Percentiles rank a stretch among this genome's conserved stretches.
Conservation (phyloP, 2,113 vertebrate species). For the Chamaea fasciata region DNA sequence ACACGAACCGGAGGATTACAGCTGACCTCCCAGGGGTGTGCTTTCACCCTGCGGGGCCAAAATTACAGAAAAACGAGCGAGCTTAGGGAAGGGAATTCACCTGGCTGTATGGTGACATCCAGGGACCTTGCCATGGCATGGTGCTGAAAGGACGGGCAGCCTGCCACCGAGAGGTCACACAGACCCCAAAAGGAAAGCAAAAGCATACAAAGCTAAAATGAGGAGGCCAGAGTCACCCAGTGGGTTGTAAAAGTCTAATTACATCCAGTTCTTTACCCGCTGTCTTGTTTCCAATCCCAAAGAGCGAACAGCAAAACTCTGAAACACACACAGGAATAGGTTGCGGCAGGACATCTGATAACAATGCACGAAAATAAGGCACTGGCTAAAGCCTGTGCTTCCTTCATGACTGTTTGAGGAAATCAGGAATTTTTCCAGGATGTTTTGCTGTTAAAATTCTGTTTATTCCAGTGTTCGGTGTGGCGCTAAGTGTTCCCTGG, state of each 20-base stretch:
- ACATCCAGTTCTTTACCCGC: neutral
- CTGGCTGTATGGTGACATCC: accelerated
- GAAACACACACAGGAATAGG: neutral
- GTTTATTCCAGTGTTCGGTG: neutral
- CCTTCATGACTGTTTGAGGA: neutral
- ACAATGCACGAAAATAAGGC: neutral
- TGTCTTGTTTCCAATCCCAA: neutral
- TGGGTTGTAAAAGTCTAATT: neutral
- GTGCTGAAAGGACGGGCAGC: neutral
- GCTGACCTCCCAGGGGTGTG: neutral
- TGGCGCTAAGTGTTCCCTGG: neutral
- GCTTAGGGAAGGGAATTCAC: neutral
- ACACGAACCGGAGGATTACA: neutral
- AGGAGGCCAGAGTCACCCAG: neutral
- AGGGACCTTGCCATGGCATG: neutral
- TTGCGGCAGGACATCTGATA: neutral
- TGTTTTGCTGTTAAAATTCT: neutral
- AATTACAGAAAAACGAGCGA: neutral
- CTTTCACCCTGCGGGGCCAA: neutral
- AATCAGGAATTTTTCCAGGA: neutral
- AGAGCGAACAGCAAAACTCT: accelerated
- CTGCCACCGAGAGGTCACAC: neutral
- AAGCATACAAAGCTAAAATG: neutral
- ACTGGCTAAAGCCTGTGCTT: neutral
- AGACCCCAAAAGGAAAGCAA: neutral